Percentiles rank a stretch among this genome's conserved stretches.
Evolutionary conservation across 2,888 invertebrate species (phyloP).

Genomic region (Pseudococcus longispinus): DNA sequence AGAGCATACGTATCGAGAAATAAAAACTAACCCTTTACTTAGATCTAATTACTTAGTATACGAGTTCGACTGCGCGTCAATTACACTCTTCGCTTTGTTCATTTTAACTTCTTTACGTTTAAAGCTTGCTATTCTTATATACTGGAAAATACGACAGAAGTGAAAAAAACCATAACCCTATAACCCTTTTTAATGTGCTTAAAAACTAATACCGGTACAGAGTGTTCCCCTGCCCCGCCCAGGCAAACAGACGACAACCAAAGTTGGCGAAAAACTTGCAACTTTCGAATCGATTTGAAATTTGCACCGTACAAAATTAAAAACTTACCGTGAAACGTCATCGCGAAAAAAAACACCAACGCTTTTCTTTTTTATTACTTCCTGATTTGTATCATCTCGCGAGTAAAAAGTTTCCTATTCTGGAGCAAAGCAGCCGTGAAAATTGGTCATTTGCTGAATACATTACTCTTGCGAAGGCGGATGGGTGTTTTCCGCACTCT

Average conservation of each 20-base stretch:
- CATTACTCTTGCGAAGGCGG: neutral
- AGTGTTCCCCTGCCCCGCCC: no score
- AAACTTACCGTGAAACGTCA: neutral
- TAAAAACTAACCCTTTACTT: neutral
- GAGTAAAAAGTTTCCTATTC: neutral
- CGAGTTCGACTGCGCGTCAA: neutral
- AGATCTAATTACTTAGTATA: neutral
- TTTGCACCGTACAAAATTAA: conserved; percentile 9
- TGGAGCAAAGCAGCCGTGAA: conserved; percentile 24
- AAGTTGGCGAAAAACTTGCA: neutral
- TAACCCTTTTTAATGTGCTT: conserved; percentile 17
- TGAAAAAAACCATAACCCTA: neutral
- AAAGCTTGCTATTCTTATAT: no score
- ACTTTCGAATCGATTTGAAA: conserved; percentile 5
- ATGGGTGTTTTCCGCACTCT: neutral
- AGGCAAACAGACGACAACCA: neutral
- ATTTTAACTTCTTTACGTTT: no score
- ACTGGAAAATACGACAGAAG: neutral
- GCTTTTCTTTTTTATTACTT: conserved; percentile 22
- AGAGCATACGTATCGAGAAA: neutral
- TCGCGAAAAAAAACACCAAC: neutral
- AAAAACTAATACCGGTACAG: neutral
- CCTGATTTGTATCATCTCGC: conserved; percentile 19
- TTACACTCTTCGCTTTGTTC: neutral
- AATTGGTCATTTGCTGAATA: conserved; percentile 30